phyloP scores from a whole-genome alignment of 2,888 invertebrate species.

The Tipula confusa region DNA sequence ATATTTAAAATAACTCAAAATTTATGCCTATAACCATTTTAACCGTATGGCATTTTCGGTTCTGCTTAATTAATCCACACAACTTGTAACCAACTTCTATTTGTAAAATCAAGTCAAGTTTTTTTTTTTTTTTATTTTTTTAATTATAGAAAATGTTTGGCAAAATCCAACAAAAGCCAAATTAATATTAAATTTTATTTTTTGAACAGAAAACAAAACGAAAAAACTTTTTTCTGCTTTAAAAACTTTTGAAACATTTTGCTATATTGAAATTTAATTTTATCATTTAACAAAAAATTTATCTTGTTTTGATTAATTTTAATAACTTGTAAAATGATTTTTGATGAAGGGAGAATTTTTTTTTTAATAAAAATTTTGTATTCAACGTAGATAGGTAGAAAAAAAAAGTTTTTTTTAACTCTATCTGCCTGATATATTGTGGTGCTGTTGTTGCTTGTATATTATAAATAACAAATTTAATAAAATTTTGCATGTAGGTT shows the following conservation, averaged over 20 bases:
- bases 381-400: not conserved
- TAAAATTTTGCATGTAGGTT: not conserved
- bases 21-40: not conserved
- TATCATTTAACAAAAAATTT: not conserved
- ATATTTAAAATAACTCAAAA: too few relatives aligned
- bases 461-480: not conserved
- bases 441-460: not conserved
- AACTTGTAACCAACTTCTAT: not conserved
- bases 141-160: not conserved
- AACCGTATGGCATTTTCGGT: not conserved
- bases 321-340: slow-evolving; percentile 1
- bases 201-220: too few relatives aligned
- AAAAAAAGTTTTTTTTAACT: not conserved
- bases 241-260: not conserved
- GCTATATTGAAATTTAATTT: not conserved
- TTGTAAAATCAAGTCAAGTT: not conserved
- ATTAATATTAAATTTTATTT: not conserved
- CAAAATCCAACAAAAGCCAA: not conserved
- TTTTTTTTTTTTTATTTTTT: not conserved
- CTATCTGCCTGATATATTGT: not conserved
- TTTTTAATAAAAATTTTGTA: not conserved
- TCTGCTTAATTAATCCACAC: not conserved
- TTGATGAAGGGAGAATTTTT: slow-evolving; percentile 1
- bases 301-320: slow-evolving; percentile 20
- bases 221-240: not conserved